Evolutionary conservation across 2,888 invertebrate genomes (phyloP).

Genomic region (Stramonita haemastoma): DNA sequence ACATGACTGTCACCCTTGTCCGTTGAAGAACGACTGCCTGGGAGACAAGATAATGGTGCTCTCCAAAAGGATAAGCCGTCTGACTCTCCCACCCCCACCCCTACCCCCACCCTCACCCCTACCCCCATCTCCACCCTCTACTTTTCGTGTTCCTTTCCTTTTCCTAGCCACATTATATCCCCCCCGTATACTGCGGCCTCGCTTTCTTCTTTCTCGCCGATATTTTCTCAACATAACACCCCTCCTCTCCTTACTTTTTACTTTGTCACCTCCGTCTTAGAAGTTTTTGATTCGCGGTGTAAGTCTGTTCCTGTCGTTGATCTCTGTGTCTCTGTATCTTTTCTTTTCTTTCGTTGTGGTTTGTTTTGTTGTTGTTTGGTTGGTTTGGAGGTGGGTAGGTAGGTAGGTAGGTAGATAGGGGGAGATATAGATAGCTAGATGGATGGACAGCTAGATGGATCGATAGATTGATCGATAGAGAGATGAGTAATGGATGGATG

Average conservation of each 20-base stretch:
- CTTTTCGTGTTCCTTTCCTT: not conserved
- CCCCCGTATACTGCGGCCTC: not conserved
- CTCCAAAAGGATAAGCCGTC: not conserved
- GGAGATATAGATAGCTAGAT: too few species aligned
- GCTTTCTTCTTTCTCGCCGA: not conserved
- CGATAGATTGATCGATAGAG: too few species aligned
- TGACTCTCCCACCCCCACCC: too few species aligned
- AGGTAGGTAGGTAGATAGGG: too few species aligned
- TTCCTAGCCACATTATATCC: not conserved
- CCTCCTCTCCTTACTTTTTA: not conserved
- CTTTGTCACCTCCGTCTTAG: too few species aligned
- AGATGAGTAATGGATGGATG: too few species aligned
- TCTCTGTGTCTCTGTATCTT: not conserved
- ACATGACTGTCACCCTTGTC: not conserved
- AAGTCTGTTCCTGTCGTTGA: too few species aligned
- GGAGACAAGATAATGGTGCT: conserved; percentile 4
- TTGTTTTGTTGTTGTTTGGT: too few species aligned
- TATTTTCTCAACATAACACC: not conserved
- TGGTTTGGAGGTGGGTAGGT: too few species aligned
- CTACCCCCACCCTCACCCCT: not conserved
- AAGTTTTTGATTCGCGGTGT: too few species aligned
- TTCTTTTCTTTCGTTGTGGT: not conserved
- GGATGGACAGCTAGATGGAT: too few species aligned
- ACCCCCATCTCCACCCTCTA: not conserved
- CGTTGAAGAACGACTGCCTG: not conserved